Evolutionary conservation across 2,113 vertebrate genomes (phyloP).

Genomic region (Struthio camelus): DNA sequence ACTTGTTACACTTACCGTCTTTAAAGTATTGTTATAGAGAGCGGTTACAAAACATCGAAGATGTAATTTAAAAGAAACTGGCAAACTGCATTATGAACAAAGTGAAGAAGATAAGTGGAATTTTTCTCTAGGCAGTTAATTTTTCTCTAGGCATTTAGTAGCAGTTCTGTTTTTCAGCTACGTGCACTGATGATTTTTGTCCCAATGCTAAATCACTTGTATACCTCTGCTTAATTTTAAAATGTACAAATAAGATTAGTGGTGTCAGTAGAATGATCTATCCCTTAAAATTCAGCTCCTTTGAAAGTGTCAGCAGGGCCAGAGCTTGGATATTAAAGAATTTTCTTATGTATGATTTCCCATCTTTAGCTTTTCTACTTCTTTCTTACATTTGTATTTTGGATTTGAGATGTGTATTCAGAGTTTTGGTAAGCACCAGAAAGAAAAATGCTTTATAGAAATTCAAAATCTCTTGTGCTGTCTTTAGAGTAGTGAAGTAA

Average conservation of each 20-base stretch:
- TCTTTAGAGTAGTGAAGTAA: background rate
- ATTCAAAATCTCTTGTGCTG: background rate
- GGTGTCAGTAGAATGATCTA: background rate
- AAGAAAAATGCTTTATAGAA: background rate
- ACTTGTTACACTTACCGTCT: background rate
- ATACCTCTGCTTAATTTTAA: background rate
- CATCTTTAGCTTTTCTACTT: background rate
- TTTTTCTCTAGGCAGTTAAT: too few species aligned
- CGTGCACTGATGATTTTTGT: background rate
- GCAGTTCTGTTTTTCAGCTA: background rate
- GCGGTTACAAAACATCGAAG: background rate
- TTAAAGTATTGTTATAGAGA: background rate
- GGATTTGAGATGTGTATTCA: background rate
- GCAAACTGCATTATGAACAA: background rate
- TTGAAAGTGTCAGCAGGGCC: background rate
- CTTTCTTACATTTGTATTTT: background rate
- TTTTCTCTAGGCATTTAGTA: background rate
- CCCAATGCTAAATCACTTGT: background rate
- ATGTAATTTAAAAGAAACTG: background rate
- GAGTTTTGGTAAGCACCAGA: background rate
- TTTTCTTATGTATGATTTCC: background rate
- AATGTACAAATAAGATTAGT: background rate
- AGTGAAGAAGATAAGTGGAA: background rate
- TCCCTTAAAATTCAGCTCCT: background rate
- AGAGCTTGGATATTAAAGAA: background rate